phyloP scores from a whole-genome alignment of 2,797 vertebrate genomes.

The Liparis tanakae region DNA sequence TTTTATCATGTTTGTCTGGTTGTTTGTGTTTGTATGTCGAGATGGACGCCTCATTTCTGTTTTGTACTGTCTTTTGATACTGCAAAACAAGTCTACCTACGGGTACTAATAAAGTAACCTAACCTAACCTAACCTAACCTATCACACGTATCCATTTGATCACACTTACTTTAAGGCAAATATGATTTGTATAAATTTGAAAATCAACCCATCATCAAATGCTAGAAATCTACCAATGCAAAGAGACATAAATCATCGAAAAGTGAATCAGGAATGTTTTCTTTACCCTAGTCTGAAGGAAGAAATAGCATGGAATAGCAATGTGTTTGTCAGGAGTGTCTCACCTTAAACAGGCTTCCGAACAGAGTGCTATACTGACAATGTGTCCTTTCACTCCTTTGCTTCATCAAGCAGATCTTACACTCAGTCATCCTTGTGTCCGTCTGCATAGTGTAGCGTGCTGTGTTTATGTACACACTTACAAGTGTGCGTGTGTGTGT shows the following conservation, averaged over 20 bases:
- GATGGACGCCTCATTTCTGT: too few relatives aligned
- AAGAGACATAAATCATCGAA: background rate
- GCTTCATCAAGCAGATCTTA: background rate
- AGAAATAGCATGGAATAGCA: background rate
- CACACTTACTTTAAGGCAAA: background rate
- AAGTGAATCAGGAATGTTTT: background rate
- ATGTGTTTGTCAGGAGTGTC: background rate
- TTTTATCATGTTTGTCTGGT: too few relatives aligned
- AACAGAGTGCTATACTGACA: background rate
- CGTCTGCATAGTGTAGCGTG: background rate
- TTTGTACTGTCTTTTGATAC: too few relatives aligned
- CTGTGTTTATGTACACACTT: constrained; percentile 10
- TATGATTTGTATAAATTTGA: background rate
- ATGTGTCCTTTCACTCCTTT: background rate
- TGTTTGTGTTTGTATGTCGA: too few relatives aligned
- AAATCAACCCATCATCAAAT: background rate
- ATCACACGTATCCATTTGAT: background rate
- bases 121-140: too few relatives aligned
- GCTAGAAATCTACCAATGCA: background rate
- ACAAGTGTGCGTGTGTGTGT: constrained; percentile 8
- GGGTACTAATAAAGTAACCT: too few relatives aligned
- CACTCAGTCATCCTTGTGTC: background rate
- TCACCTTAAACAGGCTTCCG: background rate
- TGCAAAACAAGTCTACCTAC: too few relatives aligned
- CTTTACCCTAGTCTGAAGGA: background rate